phyloP scores from a whole-genome alignment of 2,888 invertebrate species.

The Melipona bicolor region DNA sequence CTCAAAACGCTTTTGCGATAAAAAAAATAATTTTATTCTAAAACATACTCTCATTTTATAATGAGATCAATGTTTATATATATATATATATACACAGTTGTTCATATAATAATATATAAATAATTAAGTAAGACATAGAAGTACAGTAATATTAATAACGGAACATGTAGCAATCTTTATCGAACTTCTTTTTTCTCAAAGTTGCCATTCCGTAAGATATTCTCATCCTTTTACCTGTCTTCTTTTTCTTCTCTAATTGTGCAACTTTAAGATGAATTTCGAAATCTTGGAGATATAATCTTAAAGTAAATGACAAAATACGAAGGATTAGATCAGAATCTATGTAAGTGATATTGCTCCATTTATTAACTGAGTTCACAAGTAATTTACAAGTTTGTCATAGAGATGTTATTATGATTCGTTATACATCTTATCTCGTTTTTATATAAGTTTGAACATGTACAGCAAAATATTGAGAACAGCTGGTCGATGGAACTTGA shows the following conservation, averaged over 20 bases:
- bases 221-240: not conserved
- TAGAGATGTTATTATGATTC: not conserved
- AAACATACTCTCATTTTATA: slow-evolving; percentile 40
- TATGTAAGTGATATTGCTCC: slow-evolving; percentile 17
- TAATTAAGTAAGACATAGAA: slow-evolving; percentile 34
- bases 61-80: slow-evolving; percentile 43
- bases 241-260: not conserved
- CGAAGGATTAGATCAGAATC: slow-evolving; percentile 11
- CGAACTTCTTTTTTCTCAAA: not conserved
- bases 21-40: slow-evolving; percentile 52
- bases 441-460: slow-evolving; percentile 58
- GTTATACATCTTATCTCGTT: not conserved
- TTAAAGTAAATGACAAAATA: slow-evolving; percentile 15
- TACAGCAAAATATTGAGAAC: slow-evolving; percentile 65
- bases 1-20: slow-evolving; percentile 9
- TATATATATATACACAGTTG: slow-evolving; percentile 20
- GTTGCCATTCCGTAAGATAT: not conserved
- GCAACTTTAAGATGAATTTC: not conserved
- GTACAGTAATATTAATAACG: slow-evolving; percentile 32
- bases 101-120: slow-evolving; percentile 29
- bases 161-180: not conserved
- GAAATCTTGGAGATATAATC: slow-evolving; percentile 28
- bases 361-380: slow-evolving; percentile 7
- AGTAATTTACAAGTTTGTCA: not conserved
- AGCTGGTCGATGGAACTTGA: slow-evolving; percentile 66